These are phyloP conservation scores for Agrochola litura DNA, from an alignment of 2,888 invertebrate genomes.

Conservation along the genomic window DNA sequence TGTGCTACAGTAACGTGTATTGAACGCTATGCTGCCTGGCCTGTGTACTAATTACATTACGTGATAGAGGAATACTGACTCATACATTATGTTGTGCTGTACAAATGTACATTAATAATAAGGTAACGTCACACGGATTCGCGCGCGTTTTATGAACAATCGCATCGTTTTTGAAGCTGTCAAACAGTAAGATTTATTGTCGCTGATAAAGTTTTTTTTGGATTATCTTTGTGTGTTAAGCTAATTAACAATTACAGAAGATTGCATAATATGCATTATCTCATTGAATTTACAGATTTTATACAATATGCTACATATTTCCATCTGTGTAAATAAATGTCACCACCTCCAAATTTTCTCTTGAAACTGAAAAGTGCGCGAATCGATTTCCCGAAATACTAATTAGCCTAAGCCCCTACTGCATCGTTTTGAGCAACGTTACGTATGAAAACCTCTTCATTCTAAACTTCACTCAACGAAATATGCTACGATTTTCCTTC, in stretches of 20 bases:
- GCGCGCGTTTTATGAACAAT: slow-evolving; percentile 56
- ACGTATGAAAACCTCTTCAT: slow-evolving; percentile 12
- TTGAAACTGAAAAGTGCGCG: background rate
- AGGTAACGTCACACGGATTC: slow-evolving; percentile 49
- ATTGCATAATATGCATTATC: slow-evolving; percentile 4
- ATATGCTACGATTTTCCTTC: slow-evolving; percentile 14
- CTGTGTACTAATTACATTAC: slow-evolving; percentile 61
- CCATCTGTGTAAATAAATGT: slow-evolving; percentile 13
- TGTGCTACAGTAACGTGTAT: slow-evolving; percentile 13
- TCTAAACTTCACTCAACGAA: background rate
- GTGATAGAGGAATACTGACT: slow-evolving; percentile 46
- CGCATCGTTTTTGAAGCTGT: slow-evolving; percentile 4
- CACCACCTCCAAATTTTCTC: background rate
- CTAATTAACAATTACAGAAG: background rate
- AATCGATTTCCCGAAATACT: slow-evolving; percentile 24
- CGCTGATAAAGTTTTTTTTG: background rate
- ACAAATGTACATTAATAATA: slow-evolving; percentile 55
- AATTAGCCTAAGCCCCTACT: slow-evolving; percentile 35
- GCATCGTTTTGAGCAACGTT: slow-evolving; percentile 31
- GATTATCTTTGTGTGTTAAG: background rate
- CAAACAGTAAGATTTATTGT: background rate
- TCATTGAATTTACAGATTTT: background rate
- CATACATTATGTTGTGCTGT: slow-evolving; percentile 55
- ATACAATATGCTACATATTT: background rate
- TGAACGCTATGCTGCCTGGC: slow-evolving; percentile 12